Evolutionary conservation across 1,140 invertebrate species (phyloP), one percentile per base, ranked within the genome.

Genomic region (Orussus abietinus): DNA sequence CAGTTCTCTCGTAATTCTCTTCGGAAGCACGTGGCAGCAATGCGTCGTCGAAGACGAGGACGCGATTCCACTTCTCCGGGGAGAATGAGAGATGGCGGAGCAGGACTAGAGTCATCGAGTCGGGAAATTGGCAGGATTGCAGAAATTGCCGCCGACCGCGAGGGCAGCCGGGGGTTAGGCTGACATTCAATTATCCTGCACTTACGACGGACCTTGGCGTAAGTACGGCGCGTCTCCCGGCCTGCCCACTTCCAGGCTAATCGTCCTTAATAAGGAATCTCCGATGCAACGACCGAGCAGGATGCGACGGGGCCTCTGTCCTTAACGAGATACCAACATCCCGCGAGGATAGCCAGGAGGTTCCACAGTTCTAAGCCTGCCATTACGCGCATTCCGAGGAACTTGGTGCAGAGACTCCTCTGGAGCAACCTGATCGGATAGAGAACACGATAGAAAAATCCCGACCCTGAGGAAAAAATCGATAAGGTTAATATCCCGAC

Each of bases 101-200:
- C 17, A 45, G n/a, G n/a, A n/a, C n/a, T n/a, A n/a, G n/a, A n/a
- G n/a, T n/a, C n/a, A n/a, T n/a, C n/a, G n/a, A n/a, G n/a, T n/a
- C n/a, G n/a, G n/a, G n/a, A n/a, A n/a, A n/a, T n/a, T n/a, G n/a
- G n/a, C n/a, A n/a, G n/a, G n/a, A n/a, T n/a, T n/a, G n/a, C n/a
- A n/a, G n/a, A n/a, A n/a, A n/a, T n/a, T n/a, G n/a, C n/a, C n/a
- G n/a, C n/a, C n/a, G n/a, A n/a, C n/a, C n/a, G n/a, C n/a, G n/a
- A n/a, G n/a, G n/a, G n/a, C n/a, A n/a, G n/a, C n/a, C 22, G 33
- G 19, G 47, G 38, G 43, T 40, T 47, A 43, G 17, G 37, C 53
- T 55, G 51, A 42, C 47, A 55, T 55, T 55, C 53, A 55, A 55
- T 55, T 54, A 54, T 31, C 33, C 11, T 45, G 47, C 51, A 54